Evolutionary conservation across 2,888 invertebrate species (phyloP).

Genomic region (Cremastinae sp.): DNA sequence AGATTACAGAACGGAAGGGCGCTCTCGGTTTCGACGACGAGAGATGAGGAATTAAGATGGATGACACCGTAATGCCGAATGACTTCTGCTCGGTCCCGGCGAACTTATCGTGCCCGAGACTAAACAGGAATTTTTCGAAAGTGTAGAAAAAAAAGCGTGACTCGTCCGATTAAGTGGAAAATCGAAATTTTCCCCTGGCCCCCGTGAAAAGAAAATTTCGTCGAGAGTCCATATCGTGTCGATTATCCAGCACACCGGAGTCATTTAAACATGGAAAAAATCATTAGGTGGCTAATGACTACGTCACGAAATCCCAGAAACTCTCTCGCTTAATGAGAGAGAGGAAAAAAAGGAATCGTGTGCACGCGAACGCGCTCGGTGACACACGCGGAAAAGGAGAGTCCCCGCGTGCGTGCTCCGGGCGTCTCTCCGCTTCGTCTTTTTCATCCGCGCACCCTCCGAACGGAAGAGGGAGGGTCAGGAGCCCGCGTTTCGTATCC

Average conservation of each 20-base stretch:
- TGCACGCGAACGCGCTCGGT: slow-evolving; percentile 10
- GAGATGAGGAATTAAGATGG: slow-evolving; percentile 4
- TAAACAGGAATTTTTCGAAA: neutral
- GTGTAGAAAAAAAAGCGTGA: neutral
- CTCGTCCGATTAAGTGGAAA: neutral
- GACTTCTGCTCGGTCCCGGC: neutral
- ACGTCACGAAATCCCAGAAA: neutral
- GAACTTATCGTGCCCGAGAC: neutral
- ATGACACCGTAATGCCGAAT: neutral
- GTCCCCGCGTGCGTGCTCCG: slow-evolving; percentile 28
- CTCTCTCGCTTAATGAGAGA: slow-evolving; percentile 7
- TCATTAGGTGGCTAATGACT: slow-evolving; percentile 38
- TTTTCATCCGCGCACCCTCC: slow-evolving; percentile 43
- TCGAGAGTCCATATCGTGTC: too few species aligned
- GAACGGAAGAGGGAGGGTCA: slow-evolving; percentile 7
- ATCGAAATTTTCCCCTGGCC: neutral
- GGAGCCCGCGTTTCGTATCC: slow-evolving; percentile 31
- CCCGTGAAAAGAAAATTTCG: too few species aligned
- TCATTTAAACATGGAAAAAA: neutral
- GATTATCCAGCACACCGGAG: too few species aligned
- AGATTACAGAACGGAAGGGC: neutral
- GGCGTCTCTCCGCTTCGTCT: slow-evolving; percentile 32
- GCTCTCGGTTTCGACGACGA: slow-evolving; percentile 2
- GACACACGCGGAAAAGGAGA: too few species aligned
- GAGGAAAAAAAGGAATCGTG: neutral